Evolutionary conservation across 2,888 invertebrate species (phyloP), one percentile per base, ranked within the genome.

Genomic region (Sphinx pinastri): DNA sequence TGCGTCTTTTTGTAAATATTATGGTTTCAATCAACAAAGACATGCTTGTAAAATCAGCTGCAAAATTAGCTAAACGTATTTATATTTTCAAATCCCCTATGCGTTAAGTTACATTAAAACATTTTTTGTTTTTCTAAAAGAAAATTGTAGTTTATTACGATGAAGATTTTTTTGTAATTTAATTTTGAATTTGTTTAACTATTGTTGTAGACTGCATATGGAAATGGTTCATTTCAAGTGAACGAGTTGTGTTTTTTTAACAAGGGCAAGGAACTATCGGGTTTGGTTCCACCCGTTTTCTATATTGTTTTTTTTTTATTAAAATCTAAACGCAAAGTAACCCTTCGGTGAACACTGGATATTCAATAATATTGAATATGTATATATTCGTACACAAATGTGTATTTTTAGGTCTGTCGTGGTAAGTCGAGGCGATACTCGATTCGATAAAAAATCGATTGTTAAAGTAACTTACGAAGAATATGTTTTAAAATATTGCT

Each of bases 381-480:
- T 75, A 76, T 72, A 75, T 63, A 66, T 72, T 71, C 75, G 75
- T 75, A 77, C 72, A 75, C 74, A 75, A 47, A 73, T 68, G 71
- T 70, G 68, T 72, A 74, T 71, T 73, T 69, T 19, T 75, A 74
- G 68, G 70, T 60, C 71, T 59, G 69, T 51, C 70, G 68, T 60
- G 70, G 45, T 49, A 47, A 49, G 49, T 13, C 49, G 19, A 63
- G 47, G 19, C 13, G 19, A 13, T 47, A 63, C 16, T 55, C 19
- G 11, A 47, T 45, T 16, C 0, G 13, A 63, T 49, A n/a, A 6
- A 2, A 25, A 25, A 25, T 25, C 25, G 6, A 16, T 63, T 49
- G 47, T 19, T 19, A 19, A 63, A 63, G 1, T 12, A 55, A 2
- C 19, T 19, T 10, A 19, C 5, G 6, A n/a, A 16, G 19, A 55